Percentiles rank a stretch among this genome's conserved stretches.
Conservation (phyloP, 2,113 vertebrate species). For the Theristicus caerulescens region DNA sequence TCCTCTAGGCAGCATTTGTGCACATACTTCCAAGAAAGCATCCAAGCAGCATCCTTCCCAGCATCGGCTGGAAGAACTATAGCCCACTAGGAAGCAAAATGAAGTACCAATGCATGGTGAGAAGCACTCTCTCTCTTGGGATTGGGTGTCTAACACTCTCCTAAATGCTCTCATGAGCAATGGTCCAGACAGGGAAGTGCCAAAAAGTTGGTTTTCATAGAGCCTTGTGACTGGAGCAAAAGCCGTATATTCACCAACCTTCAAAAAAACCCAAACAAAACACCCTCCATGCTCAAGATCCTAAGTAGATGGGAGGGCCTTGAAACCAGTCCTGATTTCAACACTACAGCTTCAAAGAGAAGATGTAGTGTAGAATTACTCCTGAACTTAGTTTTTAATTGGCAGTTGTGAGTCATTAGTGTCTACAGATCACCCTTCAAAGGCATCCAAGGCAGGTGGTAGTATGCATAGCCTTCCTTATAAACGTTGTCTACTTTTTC, state of each 20-base stretch:
- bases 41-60: neutral
- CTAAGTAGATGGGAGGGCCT: neutral
- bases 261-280: neutral
- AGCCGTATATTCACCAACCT: neutral
- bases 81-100: neutral
- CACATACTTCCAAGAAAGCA: neutral
- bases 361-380: neutral
- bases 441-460: neutral
- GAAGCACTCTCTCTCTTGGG: neutral
- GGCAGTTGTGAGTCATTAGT: neutral
- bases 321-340: neutral
- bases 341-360: neutral
- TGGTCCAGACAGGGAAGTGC: neutral
- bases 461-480: neutral
- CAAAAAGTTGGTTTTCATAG: neutral
- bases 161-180: neutral
- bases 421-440: rapidly evolving
- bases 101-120: neutral
- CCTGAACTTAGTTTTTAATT: neutral
- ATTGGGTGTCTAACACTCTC: neutral
- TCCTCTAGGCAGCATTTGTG: neutral
- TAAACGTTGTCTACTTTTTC: neutral
- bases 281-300: neutral
- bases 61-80: neutral
- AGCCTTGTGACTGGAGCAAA: neutral